phyloP scores from a whole-genome alignment of 2,113 vertebrate species.

The Corvus cornix region DNA sequence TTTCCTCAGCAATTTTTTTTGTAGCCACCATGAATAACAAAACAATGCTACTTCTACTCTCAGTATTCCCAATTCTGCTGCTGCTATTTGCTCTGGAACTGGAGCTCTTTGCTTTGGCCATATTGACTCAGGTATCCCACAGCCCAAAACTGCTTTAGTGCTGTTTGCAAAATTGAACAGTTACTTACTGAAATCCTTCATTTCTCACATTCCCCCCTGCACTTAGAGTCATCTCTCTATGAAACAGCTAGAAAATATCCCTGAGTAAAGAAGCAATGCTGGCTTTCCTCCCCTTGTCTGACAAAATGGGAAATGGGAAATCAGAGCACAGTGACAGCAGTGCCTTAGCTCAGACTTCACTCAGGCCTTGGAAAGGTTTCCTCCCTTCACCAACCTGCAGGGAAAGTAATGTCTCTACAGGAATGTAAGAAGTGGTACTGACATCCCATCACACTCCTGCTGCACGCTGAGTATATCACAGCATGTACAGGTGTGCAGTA shows the following conservation, averaged over 20 bases:
- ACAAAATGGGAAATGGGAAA: not conserved
- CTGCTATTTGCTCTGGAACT: slow-evolving; percentile 27
- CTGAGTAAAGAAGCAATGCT: not conserved
- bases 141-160: not conserved
- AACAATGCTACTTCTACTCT: not conserved
- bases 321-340: not conserved
- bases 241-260: not conserved
- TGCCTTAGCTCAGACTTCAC: not conserved
- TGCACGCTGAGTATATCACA: not conserved
- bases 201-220: not conserved
- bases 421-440: not conserved
- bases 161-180: not conserved
- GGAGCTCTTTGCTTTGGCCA: not conserved
- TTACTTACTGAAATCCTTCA: not conserved
- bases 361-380: not conserved
- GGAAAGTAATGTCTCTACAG: not conserved
- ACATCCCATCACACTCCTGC: not conserved
- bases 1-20: not conserved
- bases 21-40: not conserved
- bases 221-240: not conserved
- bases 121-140: not conserved
- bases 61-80: not conserved
- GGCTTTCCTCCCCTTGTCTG: not conserved
- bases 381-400: not conserved
- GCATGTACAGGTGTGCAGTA: accelerated